Evolutionary conservation across 2,888 invertebrate genomes (phyloP).

Genomic region (Gibbula magus): DNA sequence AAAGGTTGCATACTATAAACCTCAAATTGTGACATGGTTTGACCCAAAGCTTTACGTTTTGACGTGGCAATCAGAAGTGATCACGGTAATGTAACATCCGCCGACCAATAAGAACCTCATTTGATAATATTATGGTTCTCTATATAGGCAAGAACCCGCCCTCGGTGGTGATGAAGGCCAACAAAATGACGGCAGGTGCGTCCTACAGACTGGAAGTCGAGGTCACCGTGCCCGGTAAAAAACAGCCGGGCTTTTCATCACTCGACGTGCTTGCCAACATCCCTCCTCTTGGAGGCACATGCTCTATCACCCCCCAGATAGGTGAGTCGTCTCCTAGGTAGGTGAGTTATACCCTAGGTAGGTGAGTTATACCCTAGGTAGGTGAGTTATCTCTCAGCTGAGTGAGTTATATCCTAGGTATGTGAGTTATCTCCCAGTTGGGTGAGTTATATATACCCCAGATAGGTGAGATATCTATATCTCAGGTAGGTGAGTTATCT

Average conservation of each 20-base stretch:
- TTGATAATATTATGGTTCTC: too few relatives aligned
- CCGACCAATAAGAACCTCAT: too few relatives aligned
- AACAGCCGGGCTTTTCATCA: slow-evolving; percentile 3
- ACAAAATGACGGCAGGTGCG: slow-evolving; percentile 1
- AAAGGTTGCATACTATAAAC: too few relatives aligned
- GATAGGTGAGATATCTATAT: background rate
- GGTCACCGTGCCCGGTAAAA: slow-evolving; percentile 1
- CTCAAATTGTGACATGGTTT: too few relatives aligned
- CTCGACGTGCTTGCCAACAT: slow-evolving; percentile 21
- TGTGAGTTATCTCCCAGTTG: background rate
- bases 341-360: too few relatives aligned
- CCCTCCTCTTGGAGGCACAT: slow-evolving; percentile 30
- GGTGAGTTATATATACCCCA: background rate
- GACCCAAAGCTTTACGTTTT: too few relatives aligned
- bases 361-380: too few relatives aligned
- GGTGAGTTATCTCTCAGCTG: too few relatives aligned
- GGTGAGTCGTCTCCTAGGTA: too few relatives aligned
- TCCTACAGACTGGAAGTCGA: background rate
- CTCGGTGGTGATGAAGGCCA: slow-evolving; percentile 22
- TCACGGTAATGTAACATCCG: too few relatives aligned
- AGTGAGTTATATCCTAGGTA: too few relatives aligned
- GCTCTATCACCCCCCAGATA: background rate
- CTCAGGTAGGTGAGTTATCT: background rate
- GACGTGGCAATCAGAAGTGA: too few relatives aligned
- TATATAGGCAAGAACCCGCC: slow-evolving; percentile 12